phyloP scores from a whole-genome alignment of 2,113 vertebrate species.

The Dicentrarchus labrax region DNA sequence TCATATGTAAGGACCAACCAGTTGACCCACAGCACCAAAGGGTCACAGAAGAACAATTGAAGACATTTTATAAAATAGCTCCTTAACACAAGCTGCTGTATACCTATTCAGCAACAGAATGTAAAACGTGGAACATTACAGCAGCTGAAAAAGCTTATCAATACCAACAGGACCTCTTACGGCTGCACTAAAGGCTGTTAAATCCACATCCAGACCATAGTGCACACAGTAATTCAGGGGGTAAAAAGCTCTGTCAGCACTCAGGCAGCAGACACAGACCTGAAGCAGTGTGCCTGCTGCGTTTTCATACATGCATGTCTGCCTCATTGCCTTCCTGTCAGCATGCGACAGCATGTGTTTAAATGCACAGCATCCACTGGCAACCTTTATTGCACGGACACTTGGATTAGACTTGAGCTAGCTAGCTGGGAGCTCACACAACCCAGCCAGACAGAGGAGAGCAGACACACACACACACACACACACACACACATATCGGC shows the following conservation, averaged over 20 bases:
- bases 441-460: neutral
- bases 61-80: neutral
- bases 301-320: constrained; percentile 22
- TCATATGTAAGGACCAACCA: neutral
- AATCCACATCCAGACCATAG: constrained; percentile 20
- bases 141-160: constrained; percentile 27
- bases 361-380: constrained; percentile 46
- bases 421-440: constrained; percentile 22
- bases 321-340: constrained; percentile 9
- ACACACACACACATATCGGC: neutral
- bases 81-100: neutral
- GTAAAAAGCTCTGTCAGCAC: constrained; percentile 12
- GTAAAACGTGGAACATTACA: constrained; percentile 8
- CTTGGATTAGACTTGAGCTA: constrained; percentile 25
- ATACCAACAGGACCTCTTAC: constrained; percentile 12
- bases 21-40: neutral
- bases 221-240: constrained; percentile 7
- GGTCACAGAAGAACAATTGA: neutral
- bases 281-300: constrained; percentile 29
- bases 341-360: constrained; percentile 41
- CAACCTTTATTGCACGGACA: constrained; percentile 44
- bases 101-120: constrained; percentile 8
- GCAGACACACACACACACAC: neutral
- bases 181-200: constrained; percentile 29
- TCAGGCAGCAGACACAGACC: constrained; percentile 27